phyloP scores from a whole-genome alignment of 2,888 invertebrate genomes.

The Epistrophella euchroma region DNA sequence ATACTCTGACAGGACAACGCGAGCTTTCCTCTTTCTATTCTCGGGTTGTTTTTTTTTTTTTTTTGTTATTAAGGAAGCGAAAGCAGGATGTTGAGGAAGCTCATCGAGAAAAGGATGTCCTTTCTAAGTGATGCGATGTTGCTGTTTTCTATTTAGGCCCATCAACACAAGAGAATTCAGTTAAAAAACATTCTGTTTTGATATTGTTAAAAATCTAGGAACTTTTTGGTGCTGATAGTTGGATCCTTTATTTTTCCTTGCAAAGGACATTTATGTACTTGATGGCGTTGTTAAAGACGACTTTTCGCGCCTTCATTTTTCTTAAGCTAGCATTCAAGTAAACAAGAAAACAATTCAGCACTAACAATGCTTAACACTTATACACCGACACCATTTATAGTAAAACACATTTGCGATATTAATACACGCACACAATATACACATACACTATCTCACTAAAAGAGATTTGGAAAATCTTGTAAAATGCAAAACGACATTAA shows the following conservation, averaged over 20 bases:
- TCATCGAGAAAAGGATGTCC: constrained; percentile 23
- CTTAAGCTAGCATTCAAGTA: constrained; percentile 54
- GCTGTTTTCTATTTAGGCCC: constrained; percentile 18
- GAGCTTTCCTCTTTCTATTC: constrained; percentile 56
- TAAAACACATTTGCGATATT: constrained; percentile 31
- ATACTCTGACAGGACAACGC: constrained; percentile 42
- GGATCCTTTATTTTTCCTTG: constrained; percentile 13
- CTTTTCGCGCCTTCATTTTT: constrained; percentile 60
- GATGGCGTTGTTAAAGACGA: constrained; percentile 18
- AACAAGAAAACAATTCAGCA: constrained; percentile 56
- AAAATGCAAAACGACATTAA: constrained; percentile 54
- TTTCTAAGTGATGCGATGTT: constrained; percentile 10
- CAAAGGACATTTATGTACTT: constrained; percentile 34
- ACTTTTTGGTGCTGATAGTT: not conserved
- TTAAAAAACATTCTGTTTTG: not conserved
- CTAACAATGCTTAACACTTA: constrained; percentile 12
- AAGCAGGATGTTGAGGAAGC: constrained; percentile 46
- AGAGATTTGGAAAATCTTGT: constrained; percentile 23
- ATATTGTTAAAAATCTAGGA: constrained; percentile 6
- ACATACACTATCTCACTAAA: not conserved
- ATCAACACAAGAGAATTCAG: not conserved
- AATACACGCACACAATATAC: constrained; percentile 18
- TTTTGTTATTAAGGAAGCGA: constrained; percentile 34
- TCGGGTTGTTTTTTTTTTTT: not conserved
- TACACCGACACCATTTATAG: constrained; percentile 39